Conservation (phyloP, 1,140 invertebrate genomes). For the Tetramorium simillimum region DNA sequence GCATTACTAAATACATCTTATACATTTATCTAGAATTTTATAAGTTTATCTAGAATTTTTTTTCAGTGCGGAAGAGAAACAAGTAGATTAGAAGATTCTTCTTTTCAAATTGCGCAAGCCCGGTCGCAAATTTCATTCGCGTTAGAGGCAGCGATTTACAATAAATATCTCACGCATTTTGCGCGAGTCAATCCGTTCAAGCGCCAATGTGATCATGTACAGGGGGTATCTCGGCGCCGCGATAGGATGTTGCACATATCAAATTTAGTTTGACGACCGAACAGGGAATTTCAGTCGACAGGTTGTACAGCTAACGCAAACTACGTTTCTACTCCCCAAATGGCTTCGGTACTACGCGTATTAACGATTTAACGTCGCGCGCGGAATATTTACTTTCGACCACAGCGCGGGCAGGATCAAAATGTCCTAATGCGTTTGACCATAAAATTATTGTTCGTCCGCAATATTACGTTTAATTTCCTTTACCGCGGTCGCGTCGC, state of each 20-base stretch:
- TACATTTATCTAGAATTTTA: too few relatives aligned
- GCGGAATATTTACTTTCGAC: conserved; percentile 69
- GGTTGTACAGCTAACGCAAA: conserved; percentile 62
- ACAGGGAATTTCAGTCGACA: conserved; percentile 62
- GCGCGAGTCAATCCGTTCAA: conserved; percentile 21
- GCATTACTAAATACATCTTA: too few relatives aligned
- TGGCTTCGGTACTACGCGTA: conserved; percentile 60
- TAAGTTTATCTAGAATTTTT: too few relatives aligned
- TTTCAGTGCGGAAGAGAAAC: background rate
- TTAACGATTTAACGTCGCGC: conserved; percentile 68
- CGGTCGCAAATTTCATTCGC: background rate
- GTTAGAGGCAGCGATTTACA: background rate
- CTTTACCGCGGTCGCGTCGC: conserved; percentile 34
- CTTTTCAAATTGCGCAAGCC: background rate
- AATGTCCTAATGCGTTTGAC: conserved; percentile 65
- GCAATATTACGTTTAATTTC: conserved; percentile 66
- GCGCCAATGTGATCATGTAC: background rate
- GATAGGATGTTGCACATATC: conserved; percentile 66
- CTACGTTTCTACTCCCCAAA: conserved; percentile 65
- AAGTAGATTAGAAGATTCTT: background rate
- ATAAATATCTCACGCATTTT: conserved; percentile 32
- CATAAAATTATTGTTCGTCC: conserved; percentile 67
- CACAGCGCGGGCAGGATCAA: conserved; percentile 66
- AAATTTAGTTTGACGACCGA: conserved; percentile 70
- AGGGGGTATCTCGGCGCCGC: conserved; percentile 52